Evolutionary conservation across 2,888 invertebrate genomes (phyloP).

Genomic region (Aproaerema taeniolella): DNA sequence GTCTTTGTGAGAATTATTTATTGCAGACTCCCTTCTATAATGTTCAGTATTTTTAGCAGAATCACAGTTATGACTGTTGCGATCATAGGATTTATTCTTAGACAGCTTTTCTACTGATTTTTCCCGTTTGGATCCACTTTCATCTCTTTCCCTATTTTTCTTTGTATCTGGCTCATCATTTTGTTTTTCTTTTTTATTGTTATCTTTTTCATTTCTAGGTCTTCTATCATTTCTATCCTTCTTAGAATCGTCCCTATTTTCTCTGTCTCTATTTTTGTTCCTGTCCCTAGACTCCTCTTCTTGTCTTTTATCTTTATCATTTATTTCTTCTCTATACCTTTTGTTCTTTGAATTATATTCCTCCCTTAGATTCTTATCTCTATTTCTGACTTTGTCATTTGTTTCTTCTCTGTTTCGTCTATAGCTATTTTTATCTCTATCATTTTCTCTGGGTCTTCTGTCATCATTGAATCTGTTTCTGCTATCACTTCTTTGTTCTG

Average conservation of each 20-base stretch:
- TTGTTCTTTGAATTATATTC: constrained; percentile 14
- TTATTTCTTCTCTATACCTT: constrained; percentile 16
- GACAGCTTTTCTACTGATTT: constrained; percentile 15
- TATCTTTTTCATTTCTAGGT: constrained; percentile 24
- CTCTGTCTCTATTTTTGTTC: constrained; percentile 24
- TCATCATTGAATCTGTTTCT: constrained; percentile 13
- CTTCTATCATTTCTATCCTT: constrained; percentile 33
- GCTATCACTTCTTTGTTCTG: constrained; percentile 22
- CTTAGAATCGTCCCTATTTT: constrained; percentile 26
- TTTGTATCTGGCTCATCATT: constrained; percentile 18
- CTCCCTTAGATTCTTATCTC: constrained; percentile 7
- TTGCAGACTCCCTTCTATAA: neutral
- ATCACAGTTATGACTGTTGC: neutral
- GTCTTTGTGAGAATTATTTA: constrained; percentile 1
- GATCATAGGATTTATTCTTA: constrained; percentile 9
- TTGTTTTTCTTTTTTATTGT: constrained; percentile 20
- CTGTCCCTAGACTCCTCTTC: constrained; percentile 15
- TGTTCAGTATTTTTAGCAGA: neutral
- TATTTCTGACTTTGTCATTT: constrained; percentile 4
- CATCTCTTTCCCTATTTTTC: constrained; percentile 21
- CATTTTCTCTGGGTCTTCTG: constrained; percentile 19
- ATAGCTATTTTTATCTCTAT: neutral
- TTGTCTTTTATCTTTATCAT: constrained; percentile 11
- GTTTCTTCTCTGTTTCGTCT: neutral
- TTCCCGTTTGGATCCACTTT: constrained; percentile 18